Conservation (phyloP, 2,113 vertebrate genomes). For the Sebastes schlegelii region DNA sequence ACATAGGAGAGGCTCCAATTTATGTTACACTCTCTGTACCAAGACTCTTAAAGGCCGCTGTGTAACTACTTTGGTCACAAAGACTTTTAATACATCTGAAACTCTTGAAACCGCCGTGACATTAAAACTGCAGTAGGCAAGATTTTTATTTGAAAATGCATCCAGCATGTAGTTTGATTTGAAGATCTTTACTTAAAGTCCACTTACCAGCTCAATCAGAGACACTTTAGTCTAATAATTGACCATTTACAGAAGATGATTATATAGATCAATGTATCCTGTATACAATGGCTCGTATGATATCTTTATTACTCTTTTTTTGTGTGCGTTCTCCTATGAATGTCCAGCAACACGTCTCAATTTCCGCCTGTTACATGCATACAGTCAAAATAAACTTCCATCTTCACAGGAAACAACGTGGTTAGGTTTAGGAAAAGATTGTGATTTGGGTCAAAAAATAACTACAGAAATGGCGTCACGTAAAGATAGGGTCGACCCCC, state of each 20-base stretch:
- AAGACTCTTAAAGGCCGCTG: conserved; percentile 19
- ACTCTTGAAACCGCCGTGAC: conserved; percentile 14
- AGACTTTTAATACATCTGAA: conserved; percentile 41
- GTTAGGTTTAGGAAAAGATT: no score
- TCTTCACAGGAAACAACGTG: no score
- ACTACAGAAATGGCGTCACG: no score
- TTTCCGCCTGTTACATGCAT: no score
- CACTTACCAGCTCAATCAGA: neutral
- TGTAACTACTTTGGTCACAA: conserved; percentile 33
- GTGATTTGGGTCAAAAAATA: no score
- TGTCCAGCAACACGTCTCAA: no score
- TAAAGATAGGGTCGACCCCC: no score
- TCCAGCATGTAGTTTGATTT: neutral
- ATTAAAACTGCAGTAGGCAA: conserved; percentile 32
- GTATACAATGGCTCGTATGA: neutral
- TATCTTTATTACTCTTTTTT: no score
- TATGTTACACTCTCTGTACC: conserved; percentile 48
- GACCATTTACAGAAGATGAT: neutral
- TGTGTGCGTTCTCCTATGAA: no score
- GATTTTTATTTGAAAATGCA: conserved; percentile 4
- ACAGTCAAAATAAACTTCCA: no score
- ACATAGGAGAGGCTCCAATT: conserved; percentile 48
- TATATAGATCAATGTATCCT: neutral
- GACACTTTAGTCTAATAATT: neutral
- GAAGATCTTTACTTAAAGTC: neutral